phyloP scores from a whole-genome alignment of 2,797 vertebrate species.

The Columba guinea region DNA sequence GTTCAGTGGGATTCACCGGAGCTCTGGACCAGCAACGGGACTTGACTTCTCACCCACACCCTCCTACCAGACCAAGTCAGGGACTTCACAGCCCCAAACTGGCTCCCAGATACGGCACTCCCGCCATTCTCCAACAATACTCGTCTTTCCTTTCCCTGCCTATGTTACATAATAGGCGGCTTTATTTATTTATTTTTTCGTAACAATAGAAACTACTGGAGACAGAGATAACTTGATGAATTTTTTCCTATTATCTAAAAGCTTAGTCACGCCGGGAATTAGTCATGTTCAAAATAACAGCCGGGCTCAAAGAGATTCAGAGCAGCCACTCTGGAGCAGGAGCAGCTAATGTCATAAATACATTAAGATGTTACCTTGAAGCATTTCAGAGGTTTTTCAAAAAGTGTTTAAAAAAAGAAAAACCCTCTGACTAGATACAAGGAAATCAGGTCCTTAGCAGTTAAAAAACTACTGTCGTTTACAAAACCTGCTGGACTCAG shows the following conservation, averaged over 20 bases:
- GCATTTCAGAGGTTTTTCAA: slow-evolving; percentile 54
- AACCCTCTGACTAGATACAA: neutral
- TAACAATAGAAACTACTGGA: slow-evolving; percentile 50
- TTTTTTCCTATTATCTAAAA: slow-evolving; percentile 64
- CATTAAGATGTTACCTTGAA: slow-evolving; percentile 45
- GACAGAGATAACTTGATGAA: slow-evolving; percentile 31
- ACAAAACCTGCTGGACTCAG: neutral
- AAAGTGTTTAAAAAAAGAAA: slow-evolving; percentile 30
- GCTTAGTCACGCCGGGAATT: slow-evolving; percentile 67
- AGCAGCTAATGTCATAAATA: slow-evolving; percentile 52
- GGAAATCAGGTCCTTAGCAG: neutral
- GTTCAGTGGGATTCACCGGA: neutral
- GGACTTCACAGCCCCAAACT: neutral
- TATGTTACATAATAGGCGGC: slow-evolving; percentile 12
- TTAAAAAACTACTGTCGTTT: neutral
- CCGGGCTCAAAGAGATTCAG: slow-evolving; percentile 46
- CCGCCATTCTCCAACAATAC: neutral
- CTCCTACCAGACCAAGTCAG: neutral
- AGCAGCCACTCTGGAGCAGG: slow-evolving; percentile 52
- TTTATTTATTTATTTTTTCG: neutral
- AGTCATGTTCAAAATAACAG: slow-evolving; percentile 68
- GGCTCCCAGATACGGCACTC: neutral
- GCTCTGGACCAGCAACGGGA: neutral
- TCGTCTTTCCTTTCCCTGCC: neutral
- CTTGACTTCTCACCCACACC: neutral